Evolutionary conservation across 2,797 vertebrate genomes (phyloP).

Genomic region (Lepilemur ruficaudatus): DNA sequence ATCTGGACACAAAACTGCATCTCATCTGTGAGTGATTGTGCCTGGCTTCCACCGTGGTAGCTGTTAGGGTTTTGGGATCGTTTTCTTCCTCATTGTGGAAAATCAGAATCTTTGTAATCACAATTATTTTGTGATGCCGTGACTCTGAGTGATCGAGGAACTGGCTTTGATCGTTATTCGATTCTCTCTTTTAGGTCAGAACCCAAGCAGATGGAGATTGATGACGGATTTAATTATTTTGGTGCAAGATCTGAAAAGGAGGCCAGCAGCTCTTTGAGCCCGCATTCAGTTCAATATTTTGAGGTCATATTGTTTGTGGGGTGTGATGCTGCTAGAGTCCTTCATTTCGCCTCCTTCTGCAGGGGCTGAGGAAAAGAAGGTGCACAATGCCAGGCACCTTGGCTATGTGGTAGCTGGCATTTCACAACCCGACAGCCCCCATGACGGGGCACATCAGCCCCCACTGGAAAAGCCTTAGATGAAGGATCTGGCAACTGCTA

Average conservation of each 20-base stretch:
- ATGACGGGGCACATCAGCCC: neutral
- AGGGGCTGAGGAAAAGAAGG: neutral
- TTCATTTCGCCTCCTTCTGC: neutral
- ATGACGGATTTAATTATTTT: slow-evolving; percentile 49
- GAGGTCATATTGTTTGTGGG: neutral
- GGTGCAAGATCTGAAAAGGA: neutral
- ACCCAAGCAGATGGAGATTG: neutral
- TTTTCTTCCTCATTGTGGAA: neutral
- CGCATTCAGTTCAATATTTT: neutral
- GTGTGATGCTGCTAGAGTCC: neutral
- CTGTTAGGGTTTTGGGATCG: neutral
- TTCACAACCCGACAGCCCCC: neutral
- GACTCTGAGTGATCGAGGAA: neutral
- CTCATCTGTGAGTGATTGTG: neutral
- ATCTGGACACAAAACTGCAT: neutral
- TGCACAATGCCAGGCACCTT: neutral
- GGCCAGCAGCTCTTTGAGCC: neutral
- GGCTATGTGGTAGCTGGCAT: neutral
- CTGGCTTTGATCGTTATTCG: neutral
- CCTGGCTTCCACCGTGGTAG: neutral
- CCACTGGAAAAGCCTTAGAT: neutral
- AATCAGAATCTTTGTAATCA: slow-evolving; percentile 18
- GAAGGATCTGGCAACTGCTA: slow-evolving; percentile 16
- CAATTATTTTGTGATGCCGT: neutral
- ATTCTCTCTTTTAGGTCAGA: slow-evolving; percentile 22